phyloP scores from a whole-genome alignment of 2,113 vertebrate genomes.

The Otolemur garnettii region DNA sequence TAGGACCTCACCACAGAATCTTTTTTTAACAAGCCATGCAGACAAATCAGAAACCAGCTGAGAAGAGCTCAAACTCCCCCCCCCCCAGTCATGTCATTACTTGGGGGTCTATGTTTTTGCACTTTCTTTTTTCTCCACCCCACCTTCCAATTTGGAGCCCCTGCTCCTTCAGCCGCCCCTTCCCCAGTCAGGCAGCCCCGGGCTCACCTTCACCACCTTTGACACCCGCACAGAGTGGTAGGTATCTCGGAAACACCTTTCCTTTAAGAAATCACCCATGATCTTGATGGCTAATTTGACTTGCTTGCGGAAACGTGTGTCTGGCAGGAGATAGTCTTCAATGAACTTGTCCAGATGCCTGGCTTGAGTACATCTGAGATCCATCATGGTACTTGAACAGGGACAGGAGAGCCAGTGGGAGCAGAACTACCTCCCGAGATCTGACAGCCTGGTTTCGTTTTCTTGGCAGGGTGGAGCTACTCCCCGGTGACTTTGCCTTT shows the following conservation, averaged over 20 bases:
- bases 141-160: no score
- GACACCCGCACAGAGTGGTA: background rate
- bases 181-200: background rate
- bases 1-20: background rate
- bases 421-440: rapidly evolving
- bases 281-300: background rate
- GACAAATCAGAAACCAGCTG: background rate
- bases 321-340: background rate
- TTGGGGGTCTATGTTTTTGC: no score
- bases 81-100: no score
- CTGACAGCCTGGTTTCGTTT: background rate
- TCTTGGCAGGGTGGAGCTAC: background rate
- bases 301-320: rapidly evolving
- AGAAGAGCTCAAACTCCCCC: background rate
- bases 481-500: background rate
- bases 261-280: slow-evolving; percentile 74
- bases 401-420: rapidly evolving
- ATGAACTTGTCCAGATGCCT: slow-evolving; percentile 46
- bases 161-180: rapidly evolving
- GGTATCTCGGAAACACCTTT: background rate
- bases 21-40: background rate
- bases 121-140: background rate
- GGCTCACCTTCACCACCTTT: slow-evolving; percentile 76
- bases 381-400: rapidly evolving
- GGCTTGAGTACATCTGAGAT: rapidly evolving